Conservation (phyloP, 1,140 invertebrate genomes). For the Lethocerus indicus region DNA sequence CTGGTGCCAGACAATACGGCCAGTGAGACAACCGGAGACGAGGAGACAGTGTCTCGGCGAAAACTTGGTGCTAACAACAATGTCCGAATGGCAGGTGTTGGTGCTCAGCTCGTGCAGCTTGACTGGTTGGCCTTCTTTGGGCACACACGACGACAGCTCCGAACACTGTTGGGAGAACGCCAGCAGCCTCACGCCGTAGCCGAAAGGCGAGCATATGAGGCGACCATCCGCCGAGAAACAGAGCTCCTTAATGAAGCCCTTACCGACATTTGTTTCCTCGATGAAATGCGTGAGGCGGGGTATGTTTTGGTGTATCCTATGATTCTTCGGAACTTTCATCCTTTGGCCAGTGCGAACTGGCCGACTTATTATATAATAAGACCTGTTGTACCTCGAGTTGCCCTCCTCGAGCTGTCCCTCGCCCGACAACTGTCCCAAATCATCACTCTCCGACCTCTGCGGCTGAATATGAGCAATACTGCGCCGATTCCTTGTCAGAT, state of each 20-base stretch:
- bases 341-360: background rate
- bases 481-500: too few relatives aligned
- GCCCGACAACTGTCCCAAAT: too few relatives aligned
- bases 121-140: conserved; percentile 25
- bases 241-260: conserved; percentile 42
- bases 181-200: conserved; percentile 62
- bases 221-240: conserved; percentile 80
- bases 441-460: too few relatives aligned
- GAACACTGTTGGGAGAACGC: conserved; percentile 60
- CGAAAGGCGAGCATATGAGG: conserved; percentile 77
- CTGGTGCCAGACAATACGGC: conserved; percentile 79
- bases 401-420: background rate
- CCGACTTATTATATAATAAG: conserved; percentile 9
- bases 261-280: conserved; percentile 71
- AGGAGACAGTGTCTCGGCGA: conserved; percentile 68
- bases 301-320: conserved; percentile 19
- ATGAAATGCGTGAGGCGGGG: conserved; percentile 66
- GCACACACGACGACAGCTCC: conserved; percentile 55
- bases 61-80: conserved; percentile 83
- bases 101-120: conserved; percentile 42
- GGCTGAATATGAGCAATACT: too few relatives aligned
- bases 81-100: conserved; percentile 56
- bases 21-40: conserved; percentile 74
- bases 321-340: conserved; percentile 10
- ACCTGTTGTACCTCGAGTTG: background rate